Evolutionary conservation across 2,888 invertebrate genomes (phyloP), one percentile per base, ranked within the genome.

Genomic region (Spodoptera exigua): DNA sequence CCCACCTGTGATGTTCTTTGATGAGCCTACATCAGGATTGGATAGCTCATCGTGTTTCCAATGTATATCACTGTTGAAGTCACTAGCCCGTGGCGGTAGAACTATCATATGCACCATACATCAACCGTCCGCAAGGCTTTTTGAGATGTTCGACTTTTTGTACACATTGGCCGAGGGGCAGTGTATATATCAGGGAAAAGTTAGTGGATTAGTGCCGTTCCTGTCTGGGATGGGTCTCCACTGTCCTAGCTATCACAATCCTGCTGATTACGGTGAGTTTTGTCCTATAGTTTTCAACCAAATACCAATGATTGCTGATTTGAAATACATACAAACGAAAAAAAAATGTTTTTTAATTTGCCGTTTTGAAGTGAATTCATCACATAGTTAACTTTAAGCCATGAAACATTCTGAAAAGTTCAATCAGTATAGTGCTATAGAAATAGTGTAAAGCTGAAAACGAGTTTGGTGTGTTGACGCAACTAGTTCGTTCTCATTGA

Each of bases 1-100:
- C 93, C 99, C 99, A 18, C 99, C 99, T 70, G 98, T 99, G 64
- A 99, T 99, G 98, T 99, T 99, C 91, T 98, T 99, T 85, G 99
- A 99, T 84, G 99, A 99, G 89, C 99, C 99, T 1, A 97, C 97
- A 39, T 97, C 98, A 81, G 99, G 99, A 14, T 93, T 99, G 88
- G 99, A 99, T 88, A 98, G 98, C 87, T 98, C 98, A 36, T 97
- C 98, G 51, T 98, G 98, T 93, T 98, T 98, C 93, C 98, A 98
- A 90, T 97, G 98, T 89, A 96, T 99, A 84, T 97, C 96, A 63
- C 91, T 99, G 83, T 94, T 99, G 83, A 98, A 98, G 91, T 97
- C 97, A 0, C 91, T 99, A 78, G 98, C 99, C 12, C 95, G 97
- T 79, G 98, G 98, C 48, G 96, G 97, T 0, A 95, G 99, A 71